Conservation (phyloP, 2,888 invertebrate species). For the Hyalella azteca region DNA sequence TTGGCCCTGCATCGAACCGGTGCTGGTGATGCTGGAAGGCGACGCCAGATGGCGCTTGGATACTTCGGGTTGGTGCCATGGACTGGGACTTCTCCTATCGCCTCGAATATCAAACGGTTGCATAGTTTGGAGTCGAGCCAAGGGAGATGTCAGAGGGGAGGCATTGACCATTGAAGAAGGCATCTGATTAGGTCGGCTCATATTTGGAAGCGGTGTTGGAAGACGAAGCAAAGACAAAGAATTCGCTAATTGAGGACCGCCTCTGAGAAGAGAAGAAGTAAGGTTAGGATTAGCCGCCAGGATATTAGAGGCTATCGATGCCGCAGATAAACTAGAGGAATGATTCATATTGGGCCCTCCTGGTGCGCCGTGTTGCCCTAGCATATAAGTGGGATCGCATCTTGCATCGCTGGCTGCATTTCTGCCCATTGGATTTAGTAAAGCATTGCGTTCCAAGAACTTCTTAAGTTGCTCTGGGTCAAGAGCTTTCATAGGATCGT, state of each 20-base stretch:
- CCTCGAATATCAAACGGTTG: conserved; percentile 93
- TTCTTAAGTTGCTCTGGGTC: conserved; percentile 63
- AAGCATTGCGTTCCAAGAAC: conserved; percentile 66
- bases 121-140: conserved; percentile 91
- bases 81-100: conserved; percentile 59
- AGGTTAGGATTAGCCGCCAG: conserved; percentile 60
- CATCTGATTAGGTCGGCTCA: conserved; percentile 67
- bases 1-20: conserved; percentile 41
- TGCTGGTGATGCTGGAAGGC: conserved; percentile 37
- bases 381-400: conserved; percentile 30
- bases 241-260: conserved; percentile 64
- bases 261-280: conserved; percentile 61
- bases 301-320: conserved; percentile 66
- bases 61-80: conserved; percentile 47
- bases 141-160: conserved; percentile 69
- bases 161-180: conserved; percentile 53
- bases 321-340: conserved; percentile 62
- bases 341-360: conserved; percentile 59
- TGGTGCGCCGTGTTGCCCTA: conserved; percentile 51
- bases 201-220: conserved; percentile 67
- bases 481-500: conserved; percentile 43
- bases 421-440: conserved; percentile 58
- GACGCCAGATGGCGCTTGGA: conserved; percentile 40
- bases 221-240: conserved; percentile 62
- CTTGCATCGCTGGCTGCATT: neutral